Conservation (phyloP, 2,797 vertebrate genomes). For the Cottoperca gobio region DNA sequence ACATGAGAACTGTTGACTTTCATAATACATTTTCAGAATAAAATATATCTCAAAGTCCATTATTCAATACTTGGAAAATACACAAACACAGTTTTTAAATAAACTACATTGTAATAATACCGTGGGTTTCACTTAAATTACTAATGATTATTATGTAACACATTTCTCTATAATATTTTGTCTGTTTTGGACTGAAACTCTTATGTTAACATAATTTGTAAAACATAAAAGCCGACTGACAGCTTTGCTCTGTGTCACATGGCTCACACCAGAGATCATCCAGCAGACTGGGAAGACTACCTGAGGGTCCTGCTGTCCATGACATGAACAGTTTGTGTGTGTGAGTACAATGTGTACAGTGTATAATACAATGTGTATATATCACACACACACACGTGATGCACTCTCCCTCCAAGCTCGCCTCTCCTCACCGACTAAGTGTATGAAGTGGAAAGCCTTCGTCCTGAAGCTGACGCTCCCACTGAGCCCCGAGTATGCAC, state of each 20-base stretch:
- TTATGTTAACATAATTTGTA: neutral
- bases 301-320: constrained; percentile 21
- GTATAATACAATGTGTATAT: constrained; percentile 1
- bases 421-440: constrained; percentile 4
- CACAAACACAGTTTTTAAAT: neutral
- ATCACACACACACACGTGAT: neutral
- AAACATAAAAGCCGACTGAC: neutral
- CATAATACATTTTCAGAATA: neutral
- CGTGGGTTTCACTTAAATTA: neutral
- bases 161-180: neutral
- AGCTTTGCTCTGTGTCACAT: constrained; percentile 21
- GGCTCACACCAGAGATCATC: constrained; percentile 35
- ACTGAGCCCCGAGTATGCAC: neutral
- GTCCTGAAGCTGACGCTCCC: constrained; percentile 6
- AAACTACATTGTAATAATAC: neutral
- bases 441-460: constrained; percentile 33
- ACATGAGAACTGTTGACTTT: neutral
- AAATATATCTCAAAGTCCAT: neutral
- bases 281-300: constrained; percentile 34
- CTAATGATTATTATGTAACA: neutral
- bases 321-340: neutral
- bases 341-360: constrained; percentile 12
- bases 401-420: constrained; percentile 6
- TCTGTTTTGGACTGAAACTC: neutral
- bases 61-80: neutral